Evolutionary conservation across 2,797 vertebrate species (phyloP), one percentile per base, ranked within the genome.

Genomic region (Phalanger gymnotis): DNA sequence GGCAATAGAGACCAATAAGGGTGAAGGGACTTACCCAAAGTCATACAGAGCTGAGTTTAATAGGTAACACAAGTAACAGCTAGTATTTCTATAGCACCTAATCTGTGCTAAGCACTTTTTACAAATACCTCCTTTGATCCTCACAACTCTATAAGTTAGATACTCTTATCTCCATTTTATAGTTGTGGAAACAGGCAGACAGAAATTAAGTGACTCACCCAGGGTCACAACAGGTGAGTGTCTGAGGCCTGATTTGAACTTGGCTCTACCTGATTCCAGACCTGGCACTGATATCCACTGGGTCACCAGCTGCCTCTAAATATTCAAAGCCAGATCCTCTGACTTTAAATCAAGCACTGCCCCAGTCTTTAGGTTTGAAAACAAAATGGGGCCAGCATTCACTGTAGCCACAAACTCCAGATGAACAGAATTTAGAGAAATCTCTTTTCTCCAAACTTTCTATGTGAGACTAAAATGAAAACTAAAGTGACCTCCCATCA

Each of bases 341-440:
- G 61, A 73, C 16, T 73, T 73, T n/a, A n/a, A 73, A 73, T 73
- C n/a, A 97, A 95, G 30, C 66, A 47, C 47, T 55, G 57, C 51
- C 31, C 81, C 61, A 96, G 13, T 95, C 94, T 87, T 93, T 30
- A 90, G 10, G 9, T 94, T n/a, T 95, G 31, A 57, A 92, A 96
- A 90, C 89, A 94, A 97, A 58, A 94, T 53, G 90, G 52, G 54
- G 53, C 73, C 91, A 27, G 61, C 0, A 95, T 93, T 47, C 53
- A 34, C 25, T n/a, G 30, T 92, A 90, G 9, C 90, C 57, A 66
- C 0, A 90, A 94, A 81, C 54, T 96, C 92, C 31, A 96, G 51
- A 40, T 94, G 92, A 89, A 89, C 22, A 92, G 0, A 0, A 54
- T 96, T 96, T 96, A 94, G 56, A 0, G 96, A 97, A 96, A 93